phyloP scores from a whole-genome alignment of 2,797 vertebrate species.

The Scolopax bukidnonensis region DNA sequence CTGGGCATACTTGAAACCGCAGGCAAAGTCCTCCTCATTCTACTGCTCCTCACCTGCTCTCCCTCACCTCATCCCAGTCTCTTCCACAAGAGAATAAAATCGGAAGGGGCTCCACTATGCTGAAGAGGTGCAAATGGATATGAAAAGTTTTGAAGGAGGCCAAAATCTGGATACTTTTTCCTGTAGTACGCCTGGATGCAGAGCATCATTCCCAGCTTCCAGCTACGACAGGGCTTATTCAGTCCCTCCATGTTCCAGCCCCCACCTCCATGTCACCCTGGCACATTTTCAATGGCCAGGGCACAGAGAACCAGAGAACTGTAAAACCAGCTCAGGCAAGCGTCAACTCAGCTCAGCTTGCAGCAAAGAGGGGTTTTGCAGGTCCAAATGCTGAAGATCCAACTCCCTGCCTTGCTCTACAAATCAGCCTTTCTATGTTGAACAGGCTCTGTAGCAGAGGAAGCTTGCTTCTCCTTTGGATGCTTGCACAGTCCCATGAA shows the following conservation, averaged over 20 bases:
- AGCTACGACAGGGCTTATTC: background rate
- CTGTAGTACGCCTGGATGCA: background rate
- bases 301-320: background rate
- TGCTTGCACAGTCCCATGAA: background rate
- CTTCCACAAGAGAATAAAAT: background rate
- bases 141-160: background rate
- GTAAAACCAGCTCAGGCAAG: background rate
- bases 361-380: background rate
- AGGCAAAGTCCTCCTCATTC: background rate
- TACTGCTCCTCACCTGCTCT: background rate
- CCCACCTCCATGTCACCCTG: background rate
- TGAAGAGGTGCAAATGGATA: background rate
- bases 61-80: fast-evolving
- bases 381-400: fast-evolving
- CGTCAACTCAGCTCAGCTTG: background rate
- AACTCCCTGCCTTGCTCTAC: background rate
- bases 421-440: background rate
- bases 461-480: background rate
- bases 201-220: background rate
- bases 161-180: background rate
- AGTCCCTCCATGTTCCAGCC: background rate
- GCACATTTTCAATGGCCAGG: background rate
- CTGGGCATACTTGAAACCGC: background rate
- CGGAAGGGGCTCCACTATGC: background rate
- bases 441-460: background rate